Evolutionary conservation across 2,113 vertebrate species (phyloP).

Genomic region (Otis tarda): DNA sequence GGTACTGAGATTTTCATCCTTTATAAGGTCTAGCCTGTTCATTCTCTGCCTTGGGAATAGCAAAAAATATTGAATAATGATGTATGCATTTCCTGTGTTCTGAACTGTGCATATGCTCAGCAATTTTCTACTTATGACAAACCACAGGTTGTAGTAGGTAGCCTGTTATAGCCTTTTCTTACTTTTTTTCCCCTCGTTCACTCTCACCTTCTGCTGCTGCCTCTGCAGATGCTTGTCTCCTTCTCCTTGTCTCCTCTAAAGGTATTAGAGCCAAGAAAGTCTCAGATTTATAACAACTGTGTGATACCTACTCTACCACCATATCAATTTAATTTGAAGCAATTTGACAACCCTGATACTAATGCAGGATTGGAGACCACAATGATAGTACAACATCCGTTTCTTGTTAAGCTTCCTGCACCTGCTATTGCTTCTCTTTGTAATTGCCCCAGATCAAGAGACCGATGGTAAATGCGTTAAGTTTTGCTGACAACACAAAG

Average conservation of each 20-base stretch:
- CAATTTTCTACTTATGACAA: neutral
- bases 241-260: slow-evolving; percentile 20
- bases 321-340: slow-evolving; percentile 78
- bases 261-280: slow-evolving; percentile 42
- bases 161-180: neutral
- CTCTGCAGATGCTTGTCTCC: neutral
- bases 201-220: neutral
- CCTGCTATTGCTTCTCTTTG: slow-evolving; percentile 66
- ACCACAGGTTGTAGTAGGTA: neutral
- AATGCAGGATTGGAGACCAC: slow-evolving; percentile 51
- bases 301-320: slow-evolving; percentile 38
- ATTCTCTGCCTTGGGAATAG: neutral
- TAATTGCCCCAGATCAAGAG: slow-evolving; percentile 79
- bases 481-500: slow-evolving; percentile 79
- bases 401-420: slow-evolving; percentile 68
- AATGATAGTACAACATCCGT: slow-evolving; percentile 34
- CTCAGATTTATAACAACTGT: slow-evolving; percentile 54
- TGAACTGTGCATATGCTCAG: neutral
- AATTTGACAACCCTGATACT: slow-evolving; percentile 72
- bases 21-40: neutral
- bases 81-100: neutral
- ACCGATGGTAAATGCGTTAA: slow-evolving; percentile 70
- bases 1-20: neutral
- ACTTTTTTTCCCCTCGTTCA: neutral
- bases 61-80: neutral